These are phyloP conservation scores for Malurus alboscapulatus DNA, from an alignment of 2,113 vertebrate genomes.

Conservation along the genomic window DNA sequence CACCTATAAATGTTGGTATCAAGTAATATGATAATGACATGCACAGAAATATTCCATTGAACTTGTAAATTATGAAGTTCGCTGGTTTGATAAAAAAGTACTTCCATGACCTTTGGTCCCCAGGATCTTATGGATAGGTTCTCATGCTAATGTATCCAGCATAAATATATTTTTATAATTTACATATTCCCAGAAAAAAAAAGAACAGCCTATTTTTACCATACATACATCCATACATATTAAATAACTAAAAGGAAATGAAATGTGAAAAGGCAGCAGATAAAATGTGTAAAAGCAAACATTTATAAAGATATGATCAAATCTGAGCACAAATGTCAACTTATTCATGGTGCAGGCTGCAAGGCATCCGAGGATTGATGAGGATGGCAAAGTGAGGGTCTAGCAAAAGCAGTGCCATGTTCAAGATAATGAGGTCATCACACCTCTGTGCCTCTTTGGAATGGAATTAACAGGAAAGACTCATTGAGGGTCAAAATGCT, in stretches of 20 bases:
- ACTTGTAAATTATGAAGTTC: not conserved
- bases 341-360: not conserved
- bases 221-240: not conserved
- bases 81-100: not conserved
- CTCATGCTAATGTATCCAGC: not conserved
- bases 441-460: constrained; percentile 21
- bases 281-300: not conserved
- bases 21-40: not conserved
- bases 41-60: not conserved
- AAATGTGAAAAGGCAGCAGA: not conserved
- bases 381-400: not conserved
- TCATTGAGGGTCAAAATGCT: constrained; percentile 14
- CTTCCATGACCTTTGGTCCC: not conserved
- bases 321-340: not conserved
- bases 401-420: not conserved
- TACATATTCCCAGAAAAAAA: not conserved
- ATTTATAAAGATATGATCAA: not conserved
- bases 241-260: not conserved
- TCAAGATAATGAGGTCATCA: not conserved
- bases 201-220: not conserved
- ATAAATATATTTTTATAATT: not conserved
- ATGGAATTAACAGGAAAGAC: not conserved
- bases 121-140: not conserved
- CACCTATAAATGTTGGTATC: not conserved
- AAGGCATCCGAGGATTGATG: not conserved